Evolutionary conservation across 2,113 vertebrate genomes (phyloP).

Genomic region (Phalacrocorax pelagicus): DNA sequence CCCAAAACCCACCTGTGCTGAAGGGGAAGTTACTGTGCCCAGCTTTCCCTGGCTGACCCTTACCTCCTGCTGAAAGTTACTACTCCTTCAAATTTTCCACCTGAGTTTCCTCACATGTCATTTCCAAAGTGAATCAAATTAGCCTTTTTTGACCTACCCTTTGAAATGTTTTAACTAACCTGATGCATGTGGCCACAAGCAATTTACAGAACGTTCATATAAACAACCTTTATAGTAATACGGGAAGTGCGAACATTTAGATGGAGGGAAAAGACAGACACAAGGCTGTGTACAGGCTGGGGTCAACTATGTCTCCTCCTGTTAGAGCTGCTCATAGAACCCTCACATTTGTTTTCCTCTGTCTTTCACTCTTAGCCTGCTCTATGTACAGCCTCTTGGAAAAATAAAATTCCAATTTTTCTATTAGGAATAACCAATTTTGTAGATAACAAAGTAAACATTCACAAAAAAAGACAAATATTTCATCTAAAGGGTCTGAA

Average conservation of each 20-base stretch:
- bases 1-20: fast-evolving
- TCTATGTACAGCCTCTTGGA: not conserved
- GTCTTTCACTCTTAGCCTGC: fast-evolving
- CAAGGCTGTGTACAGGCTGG: not conserved
- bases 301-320: not conserved
- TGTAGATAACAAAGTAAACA: not conserved
- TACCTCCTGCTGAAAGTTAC: not conserved
- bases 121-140: not conserved
- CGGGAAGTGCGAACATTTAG: fast-evolving
- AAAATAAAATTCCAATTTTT: not conserved
- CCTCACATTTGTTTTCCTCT: not conserved
- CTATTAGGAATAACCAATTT: not conserved
- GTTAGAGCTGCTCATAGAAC: not conserved
- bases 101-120: not conserved
- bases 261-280: not conserved
- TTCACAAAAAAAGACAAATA: not conserved
- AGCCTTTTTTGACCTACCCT: not conserved
- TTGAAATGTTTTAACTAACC: not conserved
- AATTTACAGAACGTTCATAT: not conserved
- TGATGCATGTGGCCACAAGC: not conserved
- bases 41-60: not conserved
- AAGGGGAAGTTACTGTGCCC: not conserved
- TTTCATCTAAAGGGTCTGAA: not conserved
- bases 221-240: not conserved
- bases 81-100: not conserved